phyloP scores from a whole-genome alignment of 2,888 invertebrate species.

The Dicyrtoma fusca region DNA sequence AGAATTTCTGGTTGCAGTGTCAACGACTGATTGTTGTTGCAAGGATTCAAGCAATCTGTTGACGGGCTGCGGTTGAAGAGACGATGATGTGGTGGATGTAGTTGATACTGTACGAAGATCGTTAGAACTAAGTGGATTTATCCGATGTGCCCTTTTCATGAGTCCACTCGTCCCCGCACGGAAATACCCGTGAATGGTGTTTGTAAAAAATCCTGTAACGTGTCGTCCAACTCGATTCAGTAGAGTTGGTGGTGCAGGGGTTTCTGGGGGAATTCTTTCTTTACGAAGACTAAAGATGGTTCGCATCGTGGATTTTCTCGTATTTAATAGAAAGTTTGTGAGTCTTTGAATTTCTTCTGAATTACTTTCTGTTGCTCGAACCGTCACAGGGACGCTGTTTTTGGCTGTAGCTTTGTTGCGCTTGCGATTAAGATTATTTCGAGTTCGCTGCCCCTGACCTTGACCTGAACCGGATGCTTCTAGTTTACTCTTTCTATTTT shows the following conservation, averaged over 20 bases:
- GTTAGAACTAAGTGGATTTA: neutral
- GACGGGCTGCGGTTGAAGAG: no score
- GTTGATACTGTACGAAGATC: no score
- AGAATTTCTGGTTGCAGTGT: no score
- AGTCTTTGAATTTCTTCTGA: conserved; percentile 40
- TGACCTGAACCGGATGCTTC: no score
- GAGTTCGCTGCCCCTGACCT: no score
- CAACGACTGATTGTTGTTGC: neutral
- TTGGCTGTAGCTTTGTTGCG: no score
- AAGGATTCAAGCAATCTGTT: neutral
- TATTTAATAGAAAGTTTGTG: conserved; percentile 32
- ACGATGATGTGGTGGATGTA: no score
- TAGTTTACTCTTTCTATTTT: no score
- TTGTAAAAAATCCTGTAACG: conserved; percentile 5
- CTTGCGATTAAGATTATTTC: neutral
- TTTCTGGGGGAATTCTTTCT: conserved; percentile 22
- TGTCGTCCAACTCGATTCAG: conserved; percentile 5
- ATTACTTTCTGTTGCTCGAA: conserved; percentile 1
- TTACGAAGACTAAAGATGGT: conserved; percentile 30
- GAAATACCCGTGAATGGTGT: neutral
- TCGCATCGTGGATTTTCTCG: conserved; percentile 29
- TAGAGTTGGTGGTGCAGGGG: neutral
- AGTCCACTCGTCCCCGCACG: no score
- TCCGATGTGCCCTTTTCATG: no score
- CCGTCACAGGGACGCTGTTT: no score